Percentiles rank a stretch among this genome's conserved stretches.
Conservation (phyloP, 1,140 invertebrate species). For the Drosophila ironensis region DNA sequence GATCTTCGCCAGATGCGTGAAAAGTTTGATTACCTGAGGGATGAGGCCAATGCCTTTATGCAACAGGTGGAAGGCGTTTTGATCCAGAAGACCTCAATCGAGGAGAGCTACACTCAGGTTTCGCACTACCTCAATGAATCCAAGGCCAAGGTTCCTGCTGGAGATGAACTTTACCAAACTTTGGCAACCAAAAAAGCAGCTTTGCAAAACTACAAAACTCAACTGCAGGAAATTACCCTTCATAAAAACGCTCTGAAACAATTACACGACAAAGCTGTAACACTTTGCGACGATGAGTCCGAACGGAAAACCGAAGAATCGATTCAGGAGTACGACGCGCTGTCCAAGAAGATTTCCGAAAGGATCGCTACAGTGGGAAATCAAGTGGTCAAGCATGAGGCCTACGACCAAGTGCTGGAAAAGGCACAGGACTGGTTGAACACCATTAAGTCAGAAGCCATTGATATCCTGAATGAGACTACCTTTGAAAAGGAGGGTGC, state of each 20-base stretch:
- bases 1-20: slow-evolving; percentile 92
- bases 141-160: slow-evolving; percentile 86
- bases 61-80: slow-evolving; percentile 93
- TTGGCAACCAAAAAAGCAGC: slow-evolving; percentile 93
- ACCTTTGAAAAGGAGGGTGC: slow-evolving; percentile 88
- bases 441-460: slow-evolving; percentile 86
- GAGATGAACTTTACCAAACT: slow-evolving; percentile 87
- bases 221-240: slow-evolving; percentile 91
- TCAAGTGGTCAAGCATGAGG: slow-evolving; percentile 91
- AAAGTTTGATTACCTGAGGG: slow-evolving; percentile 91
- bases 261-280: slow-evolving; percentile 88
- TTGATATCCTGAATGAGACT: slow-evolving; percentile 88
- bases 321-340: slow-evolving; percentile 86
- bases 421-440: slow-evolving; percentile 87
- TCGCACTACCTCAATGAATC: slow-evolving; percentile 91
- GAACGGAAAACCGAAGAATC: slow-evolving; percentile 87
- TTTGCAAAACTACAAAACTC: slow-evolving; percentile 88
- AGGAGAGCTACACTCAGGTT: slow-evolving; percentile 93
- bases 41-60: slow-evolving; percentile 91
- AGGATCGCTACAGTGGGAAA: slow-evolving; percentile 87
- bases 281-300: slow-evolving; percentile 89
- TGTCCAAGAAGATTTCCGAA: slow-evolving; percentile 87
- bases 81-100: slow-evolving; percentile 93
- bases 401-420: slow-evolving; percentile 90
- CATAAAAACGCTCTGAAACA: slow-evolving; percentile 91